These are phyloP conservation scores for Serinus canaria DNA, from an alignment of 2,113 vertebrate genomes.

Conservation along the genomic window DNA sequence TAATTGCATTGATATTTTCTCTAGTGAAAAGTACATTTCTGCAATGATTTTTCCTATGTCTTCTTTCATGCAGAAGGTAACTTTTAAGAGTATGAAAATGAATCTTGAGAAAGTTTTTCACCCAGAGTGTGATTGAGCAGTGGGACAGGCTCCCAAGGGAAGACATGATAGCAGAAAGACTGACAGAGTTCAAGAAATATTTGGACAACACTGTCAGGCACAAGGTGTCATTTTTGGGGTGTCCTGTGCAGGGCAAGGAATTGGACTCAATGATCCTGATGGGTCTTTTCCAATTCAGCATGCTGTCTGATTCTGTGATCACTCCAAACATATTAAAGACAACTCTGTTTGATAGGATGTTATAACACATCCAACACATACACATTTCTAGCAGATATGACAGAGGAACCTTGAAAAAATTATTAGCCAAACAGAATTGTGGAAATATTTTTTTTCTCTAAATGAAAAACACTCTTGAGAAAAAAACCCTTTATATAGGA, in stretches of 20 bases:
- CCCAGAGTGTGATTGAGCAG: no score
- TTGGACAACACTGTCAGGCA: neutral
- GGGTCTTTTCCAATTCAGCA: neutral
- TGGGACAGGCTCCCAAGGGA: neutral
- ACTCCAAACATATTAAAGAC: neutral
- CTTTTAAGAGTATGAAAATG: neutral
- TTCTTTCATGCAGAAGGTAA: neutral
- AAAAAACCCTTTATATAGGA: neutral
- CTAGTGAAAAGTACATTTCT: neutral
- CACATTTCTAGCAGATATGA: neutral
- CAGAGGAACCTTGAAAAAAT: neutral
- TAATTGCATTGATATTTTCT: neutral
- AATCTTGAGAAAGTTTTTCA: neutral
- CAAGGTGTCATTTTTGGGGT: neutral
- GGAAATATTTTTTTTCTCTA: neutral
- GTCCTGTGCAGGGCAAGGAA: neutral
- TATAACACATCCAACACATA: neutral
- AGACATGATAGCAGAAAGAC: neutral
- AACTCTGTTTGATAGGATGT: neutral
- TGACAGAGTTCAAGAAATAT: neutral
- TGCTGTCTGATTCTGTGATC: neutral
- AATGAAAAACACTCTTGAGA: accelerated
- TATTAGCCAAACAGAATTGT: neutral
- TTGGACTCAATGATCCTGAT: neutral
- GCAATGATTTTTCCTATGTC: neutral